Base-by-base conservation (phyloP, 2,113 vertebrate species). In the Brevimyrus niger region DNA sequence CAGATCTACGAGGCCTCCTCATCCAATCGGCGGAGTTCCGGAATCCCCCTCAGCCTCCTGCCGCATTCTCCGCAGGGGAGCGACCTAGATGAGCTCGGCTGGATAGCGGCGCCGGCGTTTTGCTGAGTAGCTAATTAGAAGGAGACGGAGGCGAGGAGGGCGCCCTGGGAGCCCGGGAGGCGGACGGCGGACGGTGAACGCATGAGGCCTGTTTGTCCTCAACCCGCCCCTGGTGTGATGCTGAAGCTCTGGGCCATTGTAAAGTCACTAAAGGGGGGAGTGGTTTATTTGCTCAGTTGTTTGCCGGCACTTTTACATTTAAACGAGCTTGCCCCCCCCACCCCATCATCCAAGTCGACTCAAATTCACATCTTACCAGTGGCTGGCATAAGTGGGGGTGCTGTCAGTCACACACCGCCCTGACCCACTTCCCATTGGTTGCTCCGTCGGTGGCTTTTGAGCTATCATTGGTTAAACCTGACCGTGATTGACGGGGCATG, bases 121-220 rank as follows among this genome's bases (percentile, higher is more conserved):
- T 86, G 83, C 23, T 27, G 83, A 48, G 83, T 48, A 86, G 83
- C 83, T 86, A 47, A 48, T 50, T 86, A 80, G 73, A 80, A 38
- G 73, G 73, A 80, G 73, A 80, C 35, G 31, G 15, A 17, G 15
- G 73, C 35, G 27, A 69, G 61, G 11, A 31, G 61, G 61, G 1
- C 27, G 31, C 6, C n/a, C n/a, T 38, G 73, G 73, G 35, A 42
- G 13, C 73, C 8, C 0, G 15, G 13, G 13, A 5, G 15, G 15
- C 7, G 73, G 73, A 35, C 35, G 82, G 23, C 0, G 44, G 8
- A n/a, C 82, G 4, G 15, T 23, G 44, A 84, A 13, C 15, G 9
- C 23, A 84, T 21, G 17, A 47, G 5, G 44, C 44, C 73, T 38
- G 21, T 84, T 84, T 84, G 38, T 42, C 38, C 42, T 47, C 82